These are phyloP conservation scores for Falco biarmicus DNA, from an alignment of 2,797 vertebrate species.

Conservation along the genomic window DNA sequence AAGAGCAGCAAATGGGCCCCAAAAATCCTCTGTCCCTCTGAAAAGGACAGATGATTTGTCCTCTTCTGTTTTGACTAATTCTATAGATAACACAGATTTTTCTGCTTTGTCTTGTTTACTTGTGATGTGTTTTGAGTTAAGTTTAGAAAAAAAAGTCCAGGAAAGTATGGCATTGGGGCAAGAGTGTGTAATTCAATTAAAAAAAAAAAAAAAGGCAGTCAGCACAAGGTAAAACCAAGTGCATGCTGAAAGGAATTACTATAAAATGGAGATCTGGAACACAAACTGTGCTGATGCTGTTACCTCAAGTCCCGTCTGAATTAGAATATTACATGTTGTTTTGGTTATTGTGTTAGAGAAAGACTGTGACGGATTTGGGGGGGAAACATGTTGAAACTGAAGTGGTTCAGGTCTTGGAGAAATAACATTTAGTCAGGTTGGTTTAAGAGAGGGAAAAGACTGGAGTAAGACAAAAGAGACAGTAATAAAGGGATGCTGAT, in stretches of 20 bases:
- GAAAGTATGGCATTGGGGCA: not conserved
- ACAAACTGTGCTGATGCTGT: not conserved
- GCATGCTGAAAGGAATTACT: not conserved
- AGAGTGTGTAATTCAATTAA: not conserved
- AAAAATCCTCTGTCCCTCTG: not conserved
- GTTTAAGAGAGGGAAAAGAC: not conserved
- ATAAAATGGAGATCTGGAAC: conserved; percentile 13
- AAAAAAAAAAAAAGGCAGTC: not conserved
- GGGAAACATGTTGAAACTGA: not conserved
- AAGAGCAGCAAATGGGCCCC: accelerated
- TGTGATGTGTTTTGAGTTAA: not conserved
- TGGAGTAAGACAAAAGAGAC: not conserved
- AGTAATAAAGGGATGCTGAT: not conserved
- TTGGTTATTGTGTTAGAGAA: conserved; percentile 28
- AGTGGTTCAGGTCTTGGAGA: not conserved
- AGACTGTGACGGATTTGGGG: not conserved
- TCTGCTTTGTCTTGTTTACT: not conserved
- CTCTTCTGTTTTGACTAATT: not conserved
- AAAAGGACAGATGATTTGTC: not conserved
- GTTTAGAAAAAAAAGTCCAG: not conserved
- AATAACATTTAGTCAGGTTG: not conserved
- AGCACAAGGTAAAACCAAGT: not conserved
- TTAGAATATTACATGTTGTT: not conserved
- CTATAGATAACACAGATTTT: not conserved
- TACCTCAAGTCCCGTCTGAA: conserved; percentile 30